Conservation (phyloP, 35 echinoderm and acorn worm species). For the Lytechinus pictus region DNA sequence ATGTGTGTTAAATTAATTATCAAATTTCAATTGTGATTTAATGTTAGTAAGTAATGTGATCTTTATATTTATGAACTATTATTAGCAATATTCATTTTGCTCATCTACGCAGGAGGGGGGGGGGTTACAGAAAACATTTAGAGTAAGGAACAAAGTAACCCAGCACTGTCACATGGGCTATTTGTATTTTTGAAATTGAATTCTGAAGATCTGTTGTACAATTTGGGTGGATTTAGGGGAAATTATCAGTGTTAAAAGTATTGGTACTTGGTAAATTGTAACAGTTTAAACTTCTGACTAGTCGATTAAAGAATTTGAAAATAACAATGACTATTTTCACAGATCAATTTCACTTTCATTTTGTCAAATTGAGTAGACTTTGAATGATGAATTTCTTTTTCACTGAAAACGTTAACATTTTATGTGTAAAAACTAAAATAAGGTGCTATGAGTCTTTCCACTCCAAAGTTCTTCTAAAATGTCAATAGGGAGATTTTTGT, state of each 20-base stretch:
- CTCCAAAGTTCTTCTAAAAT: not conserved
- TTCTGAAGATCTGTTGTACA: no score
- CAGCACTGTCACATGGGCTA: no score
- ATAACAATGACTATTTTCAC: not conserved
- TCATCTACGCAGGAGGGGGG: no score
- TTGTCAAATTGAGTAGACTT: not conserved
- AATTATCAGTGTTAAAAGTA: no score
- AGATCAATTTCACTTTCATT: not conserved
- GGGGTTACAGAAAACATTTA: no score
- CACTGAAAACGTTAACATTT: not conserved
- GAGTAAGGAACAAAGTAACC: no score
- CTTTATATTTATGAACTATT: not conserved
- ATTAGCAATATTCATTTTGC: not conserved
- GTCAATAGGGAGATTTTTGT: not conserved
- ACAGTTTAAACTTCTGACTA: not conserved
- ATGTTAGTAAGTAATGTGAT: not conserved
- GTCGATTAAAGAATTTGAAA: not conserved
- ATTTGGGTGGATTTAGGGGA: no score
- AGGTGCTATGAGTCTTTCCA: conserved; percentile 10
- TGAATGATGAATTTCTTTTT: not conserved
- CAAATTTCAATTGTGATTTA: not conserved
- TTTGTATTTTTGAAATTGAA: no score
- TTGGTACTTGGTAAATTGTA: no score
- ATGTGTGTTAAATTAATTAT: not conserved
- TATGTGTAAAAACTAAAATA: not conserved